phyloP scores from a whole-genome alignment of 1,140 invertebrate genomes.

The Chlorops oryzae region DNA sequence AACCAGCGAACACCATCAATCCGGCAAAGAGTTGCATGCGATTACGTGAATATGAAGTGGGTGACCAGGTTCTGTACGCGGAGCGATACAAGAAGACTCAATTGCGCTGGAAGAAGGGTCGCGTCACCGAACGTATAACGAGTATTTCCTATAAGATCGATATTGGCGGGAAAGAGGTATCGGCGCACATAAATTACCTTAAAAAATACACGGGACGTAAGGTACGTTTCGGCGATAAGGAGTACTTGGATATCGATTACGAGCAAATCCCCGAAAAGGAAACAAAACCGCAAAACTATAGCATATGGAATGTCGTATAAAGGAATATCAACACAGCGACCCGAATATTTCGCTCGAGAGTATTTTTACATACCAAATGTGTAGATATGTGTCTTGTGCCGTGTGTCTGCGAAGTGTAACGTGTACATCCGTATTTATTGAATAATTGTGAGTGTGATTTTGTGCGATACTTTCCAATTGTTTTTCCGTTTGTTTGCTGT shows the following conservation, averaged over 20 bases:
- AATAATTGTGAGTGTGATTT: too few species aligned
- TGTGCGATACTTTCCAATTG: too few species aligned
- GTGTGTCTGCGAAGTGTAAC: too few species aligned
- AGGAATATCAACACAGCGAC: too few species aligned
- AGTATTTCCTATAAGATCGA: slow-evolving; percentile 43
- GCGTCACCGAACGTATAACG: slow-evolving; percentile 37
- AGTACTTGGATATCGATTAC: slow-evolving; percentile 45
- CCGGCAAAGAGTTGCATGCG: slow-evolving; percentile 39
- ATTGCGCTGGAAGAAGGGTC: slow-evolving; percentile 39
- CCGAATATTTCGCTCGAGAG: too few species aligned
- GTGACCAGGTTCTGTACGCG: slow-evolving; percentile 37
- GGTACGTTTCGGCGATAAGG: slow-evolving; percentile 41
- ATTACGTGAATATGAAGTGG: slow-evolving; percentile 35
- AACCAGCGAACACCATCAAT: slow-evolving; percentile 7
- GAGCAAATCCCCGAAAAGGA: slow-evolving; percentile 43
- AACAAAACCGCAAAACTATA: slow-evolving; percentile 37
- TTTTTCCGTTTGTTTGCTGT: too few species aligned
- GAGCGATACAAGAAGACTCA: slow-evolving; percentile 42
- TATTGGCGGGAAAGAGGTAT: slow-evolving; percentile 40
- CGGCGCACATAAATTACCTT: slow-evolving; percentile 41
- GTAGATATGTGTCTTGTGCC: too few species aligned
- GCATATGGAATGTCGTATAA: slow-evolving; percentile 46
- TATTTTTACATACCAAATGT: too few species aligned
- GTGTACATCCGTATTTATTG: too few species aligned
- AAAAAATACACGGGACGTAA: slow-evolving; percentile 43